Conservation (phyloP, 2,797 vertebrate species). For the Clarias fuscus region DNA sequence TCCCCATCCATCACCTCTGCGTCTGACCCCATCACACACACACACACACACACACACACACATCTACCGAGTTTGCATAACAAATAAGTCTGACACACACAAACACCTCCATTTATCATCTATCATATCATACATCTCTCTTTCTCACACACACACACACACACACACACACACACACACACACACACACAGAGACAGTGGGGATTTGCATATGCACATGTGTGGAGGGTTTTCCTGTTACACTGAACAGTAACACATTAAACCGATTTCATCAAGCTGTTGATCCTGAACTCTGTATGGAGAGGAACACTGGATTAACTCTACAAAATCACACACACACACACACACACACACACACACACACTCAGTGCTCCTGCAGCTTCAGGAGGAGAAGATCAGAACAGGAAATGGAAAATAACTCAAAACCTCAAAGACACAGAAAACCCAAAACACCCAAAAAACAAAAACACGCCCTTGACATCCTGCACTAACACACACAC, state of each 20-base stretch:
- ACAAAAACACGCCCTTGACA: background rate
- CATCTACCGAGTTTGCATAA: slow-evolving; percentile 52
- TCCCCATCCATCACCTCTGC: background rate
- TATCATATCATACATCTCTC: background rate
- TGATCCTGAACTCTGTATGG: background rate
- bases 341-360: too few species aligned
- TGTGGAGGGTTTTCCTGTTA: slow-evolving; percentile 23
- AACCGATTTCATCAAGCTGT: background rate
- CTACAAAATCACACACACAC: background rate
- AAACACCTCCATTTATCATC: slow-evolving; percentile 3
- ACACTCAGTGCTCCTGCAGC: too few species aligned
- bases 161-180: background rate
- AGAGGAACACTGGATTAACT: background rate
- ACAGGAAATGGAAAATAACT: slow-evolving; percentile 3
- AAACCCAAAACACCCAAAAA: background rate
- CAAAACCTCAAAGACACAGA: background rate
- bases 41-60: background rate
- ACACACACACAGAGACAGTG: background rate
- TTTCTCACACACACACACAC: background rate
- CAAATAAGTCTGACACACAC: slow-evolving; percentile 33
- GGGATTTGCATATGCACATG: slow-evolving; percentile 50
- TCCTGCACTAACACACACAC: background rate
- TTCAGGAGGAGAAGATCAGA: background rate
- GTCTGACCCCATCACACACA: background rate
- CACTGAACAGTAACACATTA: background rate